Percentiles rank a stretch among this genome's conserved stretches.
Conservation (phyloP, 2,113 vertebrate genomes). For the Polyodon spathula region DNA sequence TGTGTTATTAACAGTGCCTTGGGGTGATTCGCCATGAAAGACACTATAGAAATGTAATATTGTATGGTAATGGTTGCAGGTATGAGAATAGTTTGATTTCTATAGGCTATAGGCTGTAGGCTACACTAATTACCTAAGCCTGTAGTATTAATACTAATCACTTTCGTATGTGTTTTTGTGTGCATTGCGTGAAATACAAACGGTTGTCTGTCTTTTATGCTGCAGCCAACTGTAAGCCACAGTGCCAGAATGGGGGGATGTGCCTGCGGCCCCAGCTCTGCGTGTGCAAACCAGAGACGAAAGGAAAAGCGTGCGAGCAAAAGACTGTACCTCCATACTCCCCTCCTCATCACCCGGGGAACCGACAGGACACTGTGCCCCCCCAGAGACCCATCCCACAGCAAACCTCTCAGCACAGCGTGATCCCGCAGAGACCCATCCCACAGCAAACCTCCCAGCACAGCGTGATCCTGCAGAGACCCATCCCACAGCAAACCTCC, state of each 20-base stretch:
- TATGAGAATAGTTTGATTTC: no score
- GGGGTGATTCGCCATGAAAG: no score
- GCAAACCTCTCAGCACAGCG: no score
- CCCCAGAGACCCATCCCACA: slow-evolving; percentile 42
- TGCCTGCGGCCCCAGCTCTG: slow-evolving; percentile 90
- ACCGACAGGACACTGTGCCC: slow-evolving; percentile 41
- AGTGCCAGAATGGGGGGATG: slow-evolving; percentile 92
- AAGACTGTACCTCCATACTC: slow-evolving; percentile 48
- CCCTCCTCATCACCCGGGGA: slow-evolving; percentile 42
- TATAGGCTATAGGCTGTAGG: no score
- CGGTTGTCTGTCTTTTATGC: slow-evolving; percentile 30
- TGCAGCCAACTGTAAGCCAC: slow-evolving; percentile 82
- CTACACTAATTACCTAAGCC: no score
- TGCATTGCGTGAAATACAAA: slow-evolving; percentile 4
- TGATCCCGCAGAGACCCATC: no score
- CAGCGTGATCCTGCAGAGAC: slow-evolving; percentile 59
- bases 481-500: slow-evolving; percentile 63
- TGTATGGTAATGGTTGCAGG: no score
- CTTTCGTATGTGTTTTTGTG: neutral
- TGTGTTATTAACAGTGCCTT: no score
- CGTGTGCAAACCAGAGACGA: slow-evolving; percentile 85
- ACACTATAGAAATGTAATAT: no score
- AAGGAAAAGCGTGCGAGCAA: slow-evolving; percentile 78
- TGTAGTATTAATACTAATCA: no score
- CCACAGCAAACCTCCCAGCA: no score